Base-by-base conservation (phyloP, 2,888 invertebrate species). In the Micropterix aruncella region DNA sequence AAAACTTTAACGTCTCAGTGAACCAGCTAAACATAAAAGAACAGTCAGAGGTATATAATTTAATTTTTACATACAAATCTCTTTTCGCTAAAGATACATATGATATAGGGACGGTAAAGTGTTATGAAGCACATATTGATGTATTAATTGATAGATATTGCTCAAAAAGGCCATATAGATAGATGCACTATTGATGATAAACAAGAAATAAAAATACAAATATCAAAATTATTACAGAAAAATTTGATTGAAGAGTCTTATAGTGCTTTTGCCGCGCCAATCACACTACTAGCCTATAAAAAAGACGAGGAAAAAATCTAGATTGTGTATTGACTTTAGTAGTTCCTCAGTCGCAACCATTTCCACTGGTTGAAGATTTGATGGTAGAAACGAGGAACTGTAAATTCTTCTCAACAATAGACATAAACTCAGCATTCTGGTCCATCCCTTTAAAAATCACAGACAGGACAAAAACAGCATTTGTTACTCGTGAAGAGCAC, bases 401-500 rank as follows among this genome's bases (percentile, higher is more conserved):
- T n/a, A n/a, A n/a, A n/a, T n/a, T n/a, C n/a, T n/a, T n/a, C n/a
- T n/a, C n/a, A n/a, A n/a, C n/a, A n/a, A n/a, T n/a, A n/a, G n/a
- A n/a, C n/a, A n/a, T n/a, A n/a, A n/a, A n/a, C n/a, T n/a, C n/a
- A n/a, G n/a, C n/a, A n/a, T n/a, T n/a, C n/a, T n/a, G n/a, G n/a
- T n/a, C n/a, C n/a, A n/a, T n/a, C n/a, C n/a, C n/a, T n/a, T n/a
- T n/a, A n/a, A n/a, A n/a, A n/a, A n/a, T n/a, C n/a, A n/a, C n/a
- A n/a, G n/a, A n/a, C n/a, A n/a, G n/a, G n/a, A n/a, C n/a, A n/a
- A n/a, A n/a, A n/a, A 39, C 52, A 4, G 51, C 42, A 15, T 54
- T 54, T 41, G 48, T 54, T 9, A 53, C 53, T 9, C 53, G 52
- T 40, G 41, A 46, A 18, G 52, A 52, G 3, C 53, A 53, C 15